A percentile compares a stretch with the other conserved stretches of the same genome.
Conservation (phyloP, 2,797 vertebrate species). For the Salmo trutta region DNA sequence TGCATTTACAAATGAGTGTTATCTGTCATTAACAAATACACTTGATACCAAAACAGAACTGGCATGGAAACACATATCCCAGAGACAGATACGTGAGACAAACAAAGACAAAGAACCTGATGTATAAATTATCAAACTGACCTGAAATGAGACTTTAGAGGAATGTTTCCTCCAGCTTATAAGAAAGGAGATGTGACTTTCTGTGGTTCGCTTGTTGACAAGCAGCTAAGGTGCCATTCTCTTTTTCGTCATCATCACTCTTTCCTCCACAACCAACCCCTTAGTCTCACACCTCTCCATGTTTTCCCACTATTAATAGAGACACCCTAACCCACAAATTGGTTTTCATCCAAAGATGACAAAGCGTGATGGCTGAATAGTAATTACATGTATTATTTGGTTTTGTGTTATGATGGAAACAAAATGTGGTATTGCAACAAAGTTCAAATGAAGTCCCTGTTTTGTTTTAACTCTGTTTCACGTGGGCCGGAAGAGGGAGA, state of each 20-base stretch:
- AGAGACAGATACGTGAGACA: neutral
- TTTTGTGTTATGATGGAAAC: neutral
- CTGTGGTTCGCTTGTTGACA: neutral
- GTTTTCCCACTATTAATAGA: neutral
- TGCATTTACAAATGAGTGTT: neutral
- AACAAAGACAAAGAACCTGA: neutral
- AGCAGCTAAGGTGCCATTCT: neutral
- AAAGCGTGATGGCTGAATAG: neutral
- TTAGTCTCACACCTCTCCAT: neutral
- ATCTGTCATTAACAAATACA: neutral
- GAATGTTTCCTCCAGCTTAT: neutral
- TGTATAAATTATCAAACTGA: no score
- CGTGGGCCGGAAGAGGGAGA: neutral
- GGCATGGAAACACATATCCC: neutral
- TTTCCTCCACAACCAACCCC: neutral
- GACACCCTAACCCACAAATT: neutral
- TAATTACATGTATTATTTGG: neutral
- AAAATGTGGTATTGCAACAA: neutral
- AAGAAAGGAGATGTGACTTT: neutral
- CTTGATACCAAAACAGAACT: neutral
- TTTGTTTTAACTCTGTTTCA: neutral
- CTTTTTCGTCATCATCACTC: neutral
- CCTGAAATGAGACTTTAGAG: neutral
- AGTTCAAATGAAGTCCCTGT: neutral
- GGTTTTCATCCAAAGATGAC: neutral